Evolutionary conservation across 2,113 vertebrate species (phyloP), one percentile per base, ranked within the genome.

Genomic region (Eleginops maclovinus): DNA sequence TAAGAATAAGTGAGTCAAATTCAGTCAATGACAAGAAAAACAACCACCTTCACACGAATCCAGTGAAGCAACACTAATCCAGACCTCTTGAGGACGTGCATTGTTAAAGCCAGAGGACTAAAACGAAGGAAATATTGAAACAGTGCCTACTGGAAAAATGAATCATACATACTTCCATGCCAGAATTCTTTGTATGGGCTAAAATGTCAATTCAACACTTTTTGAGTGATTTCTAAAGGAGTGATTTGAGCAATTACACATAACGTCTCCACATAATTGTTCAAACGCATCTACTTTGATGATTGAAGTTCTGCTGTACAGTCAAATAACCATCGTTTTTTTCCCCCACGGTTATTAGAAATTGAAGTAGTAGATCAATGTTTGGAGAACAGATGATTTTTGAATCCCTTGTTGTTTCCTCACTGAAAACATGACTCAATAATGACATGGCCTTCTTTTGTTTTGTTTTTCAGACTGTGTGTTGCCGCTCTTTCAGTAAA

Each of bases 401-500:
- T 61, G 49, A 47, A 75, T 53, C 19, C 54, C 16, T 49, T 28
- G 46, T 64, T 62, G 56, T 78, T 80, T 77, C 44, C 43, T 69
- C 11, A 40, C 24, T 73, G 22, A 63, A 46, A 46, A 11, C 28
- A 3, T 47, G 5, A 4, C 56, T 77, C 4, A 28, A 1, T 67
- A 41, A 51, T 2, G 3, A 19, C 10, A 5, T 8, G 46, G 24
- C 21, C 9, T 41, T 55, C 16, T 46, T 28, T 56, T 61, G 28
- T 50, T 50, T 46, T 31, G 6, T 43, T 78, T 12, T 53, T n/a
- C 83, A 99, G 98, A 81, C 92, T 99, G 58, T 99, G 97, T 47
- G 98, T 99, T 1, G 98, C 98, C 0, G 97, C 98, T 0, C 96
- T 99, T 56, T 97, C 97, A 0, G 97, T 97, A 21, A 98, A 96